A percentile compares a stretch with the other conserved stretches of the same genome.
These are phyloP conservation scores for Rugalucina vietnamica DNA, from an alignment of 2,888 invertebrate species.

Conservation along the genomic window DNA sequence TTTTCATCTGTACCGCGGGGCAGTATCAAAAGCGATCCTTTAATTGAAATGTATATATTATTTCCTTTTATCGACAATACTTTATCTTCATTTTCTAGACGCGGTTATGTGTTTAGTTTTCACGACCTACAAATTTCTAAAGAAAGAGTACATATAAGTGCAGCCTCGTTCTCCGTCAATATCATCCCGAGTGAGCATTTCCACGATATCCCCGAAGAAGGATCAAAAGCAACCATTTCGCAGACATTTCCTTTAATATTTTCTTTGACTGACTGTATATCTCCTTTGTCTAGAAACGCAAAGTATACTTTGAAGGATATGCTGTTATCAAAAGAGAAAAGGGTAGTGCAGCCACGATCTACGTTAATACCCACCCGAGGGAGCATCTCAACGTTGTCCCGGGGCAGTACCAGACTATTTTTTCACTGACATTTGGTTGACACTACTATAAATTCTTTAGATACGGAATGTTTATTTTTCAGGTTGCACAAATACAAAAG, in stretches of 20 bases:
- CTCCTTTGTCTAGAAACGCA: too few relatives aligned
- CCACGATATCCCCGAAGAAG: constrained; percentile 76
- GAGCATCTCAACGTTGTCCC: constrained; percentile 73
- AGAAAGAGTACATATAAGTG: constrained; percentile 72
- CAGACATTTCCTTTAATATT: too few relatives aligned
- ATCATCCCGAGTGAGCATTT: constrained; percentile 69
- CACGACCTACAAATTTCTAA: too few relatives aligned
- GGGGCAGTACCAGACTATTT: constrained; percentile 74
- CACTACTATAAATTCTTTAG: too few relatives aligned
- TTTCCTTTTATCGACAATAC: too few relatives aligned
- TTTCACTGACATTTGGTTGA: too few relatives aligned
- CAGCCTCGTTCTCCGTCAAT: constrained; percentile 75
- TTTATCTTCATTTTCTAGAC: too few relatives aligned
- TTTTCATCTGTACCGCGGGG: constrained; percentile 75
- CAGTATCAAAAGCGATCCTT: constrained; percentile 75
- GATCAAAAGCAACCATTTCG: constrained; percentile 73
- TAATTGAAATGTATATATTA: too few relatives aligned
- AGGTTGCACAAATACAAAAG: too few relatives aligned
- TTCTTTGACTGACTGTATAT: too few relatives aligned
- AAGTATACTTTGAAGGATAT: constrained; percentile 74
- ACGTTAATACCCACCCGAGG: constrained; percentile 68
- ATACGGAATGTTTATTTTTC: too few relatives aligned
- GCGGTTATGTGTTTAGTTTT: too few relatives aligned
- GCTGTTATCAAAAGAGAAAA: constrained; percentile 72
- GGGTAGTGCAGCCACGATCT: constrained; percentile 72